Evolutionary conservation across 2,113 vertebrate genomes (phyloP), one percentile per base, ranked within the genome.

Genomic region (Grammomys dolichurus): DNA sequence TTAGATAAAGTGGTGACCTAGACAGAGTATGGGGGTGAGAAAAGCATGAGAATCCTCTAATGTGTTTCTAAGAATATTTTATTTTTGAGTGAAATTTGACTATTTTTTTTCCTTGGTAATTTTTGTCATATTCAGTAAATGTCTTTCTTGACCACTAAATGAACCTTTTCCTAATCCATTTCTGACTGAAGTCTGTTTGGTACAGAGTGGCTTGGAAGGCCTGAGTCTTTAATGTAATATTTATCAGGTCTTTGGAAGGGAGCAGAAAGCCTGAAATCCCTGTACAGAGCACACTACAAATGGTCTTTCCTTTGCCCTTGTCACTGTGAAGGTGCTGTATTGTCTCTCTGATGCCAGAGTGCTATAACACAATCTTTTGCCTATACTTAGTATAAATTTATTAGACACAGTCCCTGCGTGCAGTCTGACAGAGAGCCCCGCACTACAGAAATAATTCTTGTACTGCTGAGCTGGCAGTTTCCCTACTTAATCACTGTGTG

Each of bases 381-480:
- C 95, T 80, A 67, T 94, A 93, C 72, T 96, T 87, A 40, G 80
- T 58, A 90, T 91, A 86, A 65, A 24, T 96, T 96, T 94, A 72
- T 97, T 95, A 96, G 60, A 36, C 76, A 24, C 70, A 97, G 95
- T 96, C 92, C 96, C 87, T 95, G 96, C 48, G 84, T 0, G 11
- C 88, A 96, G 97, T 95, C 95, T 96, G 69, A 95, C 94, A 90
- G 54, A 95, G 94, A 96, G 90, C 86, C 96, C 86, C 16, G 75
- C 87, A 16, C 93, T 69, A 89, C 87, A 40, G 78, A 96, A 97
- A 90, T 97, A 87, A 97, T 98, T 98, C 97, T 96, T 95, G 89
- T 81, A 92, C 93, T 98, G 98, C 98, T 98, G 98, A 98, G 98
- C 93, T 97, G 96, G 97, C 97, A 43, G 46, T 98, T 98, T 98